Base-by-base conservation (phyloP, 2,888 invertebrate species). In the Aporophyla lueneburgensis region DNA sequence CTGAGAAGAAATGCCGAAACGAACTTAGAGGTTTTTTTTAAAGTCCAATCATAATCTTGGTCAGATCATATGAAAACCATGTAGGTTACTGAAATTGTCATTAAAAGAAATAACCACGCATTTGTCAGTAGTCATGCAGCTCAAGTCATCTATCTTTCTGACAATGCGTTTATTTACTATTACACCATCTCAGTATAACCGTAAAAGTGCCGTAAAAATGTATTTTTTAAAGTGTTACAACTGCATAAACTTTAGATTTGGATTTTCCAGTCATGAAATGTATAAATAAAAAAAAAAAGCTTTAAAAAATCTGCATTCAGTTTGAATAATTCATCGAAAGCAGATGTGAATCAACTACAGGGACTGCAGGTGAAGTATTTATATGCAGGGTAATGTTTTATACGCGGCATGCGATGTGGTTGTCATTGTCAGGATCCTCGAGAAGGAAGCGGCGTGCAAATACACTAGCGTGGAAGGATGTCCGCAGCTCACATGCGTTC, bases 351-450 rank as follows among this genome's bases (percentile, higher is more conserved):
- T 67, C 21, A 68, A 49, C 27, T 80, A 43, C 27, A 21, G 14
- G 33, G 19, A 54, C 14, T 14, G 46, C 51, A n/a, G n/a, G 33
- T 62, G 27, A 51, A 74, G 27, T 59, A 73, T 81, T 72, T 72
- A 65, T 76, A 82, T 65, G 69, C 40, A 40, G 49, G 65, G 77
- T 49, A 69, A 65, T 82, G 27, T 68, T 61, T 61, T 71, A 78
- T 58, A 71, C 59, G 24, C 49, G 33, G 58, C 76, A 69, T 76
- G 71, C 69, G 62, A 70, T 59, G 51, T 19, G 19, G 74, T 72
- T 77, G 76, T 86, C 76, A 76, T 74, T 74, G 53, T 79, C 76
- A 59, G 43, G 58, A 67, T 68, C 71, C 72, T 75, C 46, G 70
- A 56, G 53, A 68, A 80, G 71, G 67, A 72, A 79, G 56, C 59